Percentiles rank a stretch among this genome's conserved stretches.
These are phyloP conservation scores for Drosophila murphyi DNA, from an alignment of 1,140 invertebrate species.

Conservation along the genomic window DNA sequence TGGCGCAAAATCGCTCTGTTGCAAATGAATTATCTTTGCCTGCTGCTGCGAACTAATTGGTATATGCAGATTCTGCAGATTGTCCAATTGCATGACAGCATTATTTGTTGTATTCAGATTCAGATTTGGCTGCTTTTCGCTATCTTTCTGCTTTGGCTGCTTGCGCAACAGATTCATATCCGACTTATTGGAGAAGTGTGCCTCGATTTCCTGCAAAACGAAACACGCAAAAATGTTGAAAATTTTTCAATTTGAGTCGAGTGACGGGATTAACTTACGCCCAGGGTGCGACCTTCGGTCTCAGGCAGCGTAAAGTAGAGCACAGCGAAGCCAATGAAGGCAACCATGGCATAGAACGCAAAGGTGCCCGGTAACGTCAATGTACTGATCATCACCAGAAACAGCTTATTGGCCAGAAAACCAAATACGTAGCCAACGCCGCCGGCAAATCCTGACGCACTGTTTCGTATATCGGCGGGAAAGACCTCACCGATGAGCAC, in stretches of 20 bases:
- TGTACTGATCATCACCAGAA: slow-evolving; percentile 87
- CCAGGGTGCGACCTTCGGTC: slow-evolving; percentile 92
- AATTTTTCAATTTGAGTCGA: neutral
- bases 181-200: slow-evolving; percentile 87
- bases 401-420: slow-evolving; percentile 90
- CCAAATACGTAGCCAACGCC: slow-evolving; percentile 89
- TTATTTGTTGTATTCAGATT: slow-evolving; percentile 21
- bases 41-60: slow-evolving; percentile 69
- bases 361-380: slow-evolving; percentile 89
- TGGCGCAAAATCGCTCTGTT: slow-evolving; percentile 78
- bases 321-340: slow-evolving; percentile 87
- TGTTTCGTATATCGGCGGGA: slow-evolving; percentile 87
- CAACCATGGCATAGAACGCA: slow-evolving; percentile 85
- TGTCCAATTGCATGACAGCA: slow-evolving; percentile 60
- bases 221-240: neutral
- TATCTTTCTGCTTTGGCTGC: slow-evolving; percentile 24
- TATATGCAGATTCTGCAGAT: slow-evolving; percentile 69
- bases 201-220: slow-evolving; percentile 87
- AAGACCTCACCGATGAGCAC: slow-evolving; percentile 91
- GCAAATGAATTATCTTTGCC: slow-evolving; percentile 77
- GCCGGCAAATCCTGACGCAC: slow-evolving; percentile 89
- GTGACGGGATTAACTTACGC: slow-evolving; percentile 50
- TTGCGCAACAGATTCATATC: slow-evolving; percentile 65
- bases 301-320: slow-evolving; percentile 87
- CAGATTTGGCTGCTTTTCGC: slow-evolving; percentile 42